phyloP scores from a whole-genome alignment of 2,888 invertebrate genomes.

The Apamea sordens region DNA sequence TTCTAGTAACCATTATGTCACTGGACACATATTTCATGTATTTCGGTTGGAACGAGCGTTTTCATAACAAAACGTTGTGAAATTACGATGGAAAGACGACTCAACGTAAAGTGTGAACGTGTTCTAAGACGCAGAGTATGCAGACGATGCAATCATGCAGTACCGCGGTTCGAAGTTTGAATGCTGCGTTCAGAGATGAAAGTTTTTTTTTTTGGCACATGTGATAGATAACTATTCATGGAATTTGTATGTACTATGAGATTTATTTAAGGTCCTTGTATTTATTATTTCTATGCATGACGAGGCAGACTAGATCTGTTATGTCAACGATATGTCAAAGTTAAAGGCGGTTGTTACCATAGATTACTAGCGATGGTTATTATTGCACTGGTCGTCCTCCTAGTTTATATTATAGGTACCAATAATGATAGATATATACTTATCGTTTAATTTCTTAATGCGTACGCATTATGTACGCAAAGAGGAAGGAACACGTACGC shows the following conservation, averaged over 20 bases:
- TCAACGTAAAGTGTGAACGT: not conserved
- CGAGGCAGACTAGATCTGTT: not conserved
- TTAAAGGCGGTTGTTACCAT: not conserved
- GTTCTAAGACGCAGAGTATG: not conserved
- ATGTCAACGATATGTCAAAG: not conserved
- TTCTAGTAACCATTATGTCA: not conserved
- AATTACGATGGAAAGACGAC: not conserved
- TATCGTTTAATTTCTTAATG: constrained; percentile 8
- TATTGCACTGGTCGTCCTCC: too few relatives aligned
- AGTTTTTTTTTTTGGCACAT: not conserved
- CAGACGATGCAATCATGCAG: not conserved
- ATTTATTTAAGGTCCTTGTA: not conserved
- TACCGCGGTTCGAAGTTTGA: constrained; percentile 22
- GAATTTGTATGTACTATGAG: not conserved
- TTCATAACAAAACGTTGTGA: constrained; percentile 30
- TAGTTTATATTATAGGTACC: too few relatives aligned
- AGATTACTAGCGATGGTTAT: not conserved
- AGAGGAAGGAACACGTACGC: constrained; percentile 54
- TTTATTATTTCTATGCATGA: not conserved
- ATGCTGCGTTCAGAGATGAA: not conserved
- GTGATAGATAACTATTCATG: not conserved
- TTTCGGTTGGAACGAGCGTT: not conserved
- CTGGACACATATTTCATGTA: constrained; percentile 1
- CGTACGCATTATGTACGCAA: not conserved
- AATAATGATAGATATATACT: not conserved